Evolutionary conservation across 2,113 vertebrate species (phyloP).

Genomic region (Narcine bancroftii): DNA sequence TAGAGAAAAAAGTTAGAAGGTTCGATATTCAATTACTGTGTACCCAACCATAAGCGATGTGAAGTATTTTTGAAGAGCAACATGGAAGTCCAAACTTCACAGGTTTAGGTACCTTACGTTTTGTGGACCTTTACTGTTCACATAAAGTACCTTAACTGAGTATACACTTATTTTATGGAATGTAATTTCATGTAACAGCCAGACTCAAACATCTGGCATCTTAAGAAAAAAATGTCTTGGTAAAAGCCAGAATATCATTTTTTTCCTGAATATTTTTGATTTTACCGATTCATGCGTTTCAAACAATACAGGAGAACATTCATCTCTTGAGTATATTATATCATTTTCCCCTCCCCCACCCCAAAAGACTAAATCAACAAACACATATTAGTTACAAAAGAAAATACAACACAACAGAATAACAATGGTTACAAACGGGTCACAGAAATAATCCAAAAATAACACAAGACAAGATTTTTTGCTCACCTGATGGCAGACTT

Average conservation of each 20-base stretch:
- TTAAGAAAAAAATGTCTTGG: background rate
- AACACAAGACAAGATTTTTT: no score
- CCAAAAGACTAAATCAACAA: no score
- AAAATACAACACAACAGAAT: no score
- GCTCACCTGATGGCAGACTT: background rate
- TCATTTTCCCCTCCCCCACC: no score
- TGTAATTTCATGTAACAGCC: background rate
- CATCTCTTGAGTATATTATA: no score
- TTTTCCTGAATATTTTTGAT: no score
- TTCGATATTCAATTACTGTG: background rate
- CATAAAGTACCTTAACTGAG: background rate
- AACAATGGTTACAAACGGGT: no score
- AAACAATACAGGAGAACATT: no score
- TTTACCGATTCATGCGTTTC: no score
- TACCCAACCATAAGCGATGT: background rate
- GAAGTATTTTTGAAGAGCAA: background rate
- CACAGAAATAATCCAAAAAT: no score
- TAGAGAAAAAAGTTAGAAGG: background rate
- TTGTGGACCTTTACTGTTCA: background rate
- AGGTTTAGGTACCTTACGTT: background rate
- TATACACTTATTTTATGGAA: background rate
- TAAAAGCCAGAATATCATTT: no score
- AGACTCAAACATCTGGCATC: background rate
- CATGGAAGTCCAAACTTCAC: background rate
- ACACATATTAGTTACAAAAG: no score